Conservation (phyloP, 2,113 vertebrate species). For the Xiphophorus hellerii region DNA sequence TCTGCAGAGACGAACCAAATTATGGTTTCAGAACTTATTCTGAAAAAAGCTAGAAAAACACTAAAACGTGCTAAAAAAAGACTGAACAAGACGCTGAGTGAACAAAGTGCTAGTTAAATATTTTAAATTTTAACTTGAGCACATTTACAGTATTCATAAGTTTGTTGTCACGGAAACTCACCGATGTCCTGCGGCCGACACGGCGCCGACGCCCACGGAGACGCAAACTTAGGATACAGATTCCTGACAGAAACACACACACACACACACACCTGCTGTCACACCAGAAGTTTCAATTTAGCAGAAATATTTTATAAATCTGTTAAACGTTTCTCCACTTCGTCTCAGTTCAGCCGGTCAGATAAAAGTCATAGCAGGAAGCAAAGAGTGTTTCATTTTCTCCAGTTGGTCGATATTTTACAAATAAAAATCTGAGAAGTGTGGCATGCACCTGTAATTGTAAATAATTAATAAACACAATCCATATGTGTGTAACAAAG, state of each 20-base stretch:
- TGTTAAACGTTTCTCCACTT: background rate
- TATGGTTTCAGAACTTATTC: background rate
- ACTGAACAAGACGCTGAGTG: background rate
- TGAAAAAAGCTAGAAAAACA: background rate
- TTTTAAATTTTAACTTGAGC: background rate
- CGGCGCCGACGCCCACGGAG: slow-evolving; percentile 97
- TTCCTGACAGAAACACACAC: slow-evolving; percentile 81
- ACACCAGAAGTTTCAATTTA: background rate
- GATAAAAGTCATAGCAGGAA: too few species aligned
- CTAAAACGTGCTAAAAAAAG: background rate
- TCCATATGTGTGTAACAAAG: too few species aligned
- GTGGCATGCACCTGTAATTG: too few species aligned
- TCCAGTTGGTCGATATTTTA: too few species aligned
- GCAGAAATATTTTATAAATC: background rate
- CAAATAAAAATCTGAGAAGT: too few species aligned
- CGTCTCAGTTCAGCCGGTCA: background rate
- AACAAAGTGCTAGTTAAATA: background rate
- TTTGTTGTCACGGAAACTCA: slow-evolving; percentile 69
- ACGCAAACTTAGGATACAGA: slow-evolving; percentile 99
- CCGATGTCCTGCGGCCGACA: slow-evolving; percentile 99
- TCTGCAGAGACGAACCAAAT: slow-evolving; percentile 79
- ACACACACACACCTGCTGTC: background rate
- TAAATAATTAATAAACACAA: too few species aligned
- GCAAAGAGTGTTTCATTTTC: too few species aligned
- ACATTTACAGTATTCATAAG: background rate